phyloP scores from a whole-genome alignment of 2,888 invertebrate species.

The Anorthoa munda region DNA sequence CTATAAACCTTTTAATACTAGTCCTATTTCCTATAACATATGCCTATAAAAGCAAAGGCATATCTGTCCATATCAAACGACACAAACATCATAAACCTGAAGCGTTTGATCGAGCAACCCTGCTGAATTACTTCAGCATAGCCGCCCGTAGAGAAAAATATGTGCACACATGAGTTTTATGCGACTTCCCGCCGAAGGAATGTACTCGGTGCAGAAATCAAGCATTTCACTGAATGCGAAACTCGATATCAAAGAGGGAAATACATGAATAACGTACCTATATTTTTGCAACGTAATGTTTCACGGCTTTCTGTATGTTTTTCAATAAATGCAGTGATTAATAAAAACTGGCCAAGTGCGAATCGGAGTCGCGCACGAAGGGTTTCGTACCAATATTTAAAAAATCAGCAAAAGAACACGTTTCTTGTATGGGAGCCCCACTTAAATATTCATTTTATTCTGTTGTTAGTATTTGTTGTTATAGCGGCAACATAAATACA shows the following conservation, averaged over 20 bases:
- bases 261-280: conserved; percentile 28
- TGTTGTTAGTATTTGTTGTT: too few relatives aligned
- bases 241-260: conserved; percentile 60
- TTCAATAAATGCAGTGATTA: conserved; percentile 17
- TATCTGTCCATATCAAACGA: conserved; percentile 23
- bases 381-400: too few relatives aligned
- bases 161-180: conserved; percentile 54
- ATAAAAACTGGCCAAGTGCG: too few relatives aligned
- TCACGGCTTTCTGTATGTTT: neutral
- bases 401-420: too few relatives aligned
- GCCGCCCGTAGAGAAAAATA: conserved; percentile 54
- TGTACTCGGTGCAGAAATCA: conserved; percentile 52
- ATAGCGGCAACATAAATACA: too few relatives aligned
- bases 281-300: conserved; percentile 7
- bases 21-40: neutral
- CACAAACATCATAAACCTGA: conserved; percentile 42
- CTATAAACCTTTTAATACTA: conserved; percentile 33
- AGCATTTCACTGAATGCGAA: conserved; percentile 58
- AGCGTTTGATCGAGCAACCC: conserved; percentile 37
- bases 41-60: conserved; percentile 7
- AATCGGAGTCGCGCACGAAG: too few relatives aligned
- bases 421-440: too few relatives aligned
- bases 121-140: conserved; percentile 58
- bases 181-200: conserved; percentile 50
- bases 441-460: too few relatives aligned